Conservation (phyloP, 2,797 vertebrate genomes). For the Lophura swinhoii region DNA sequence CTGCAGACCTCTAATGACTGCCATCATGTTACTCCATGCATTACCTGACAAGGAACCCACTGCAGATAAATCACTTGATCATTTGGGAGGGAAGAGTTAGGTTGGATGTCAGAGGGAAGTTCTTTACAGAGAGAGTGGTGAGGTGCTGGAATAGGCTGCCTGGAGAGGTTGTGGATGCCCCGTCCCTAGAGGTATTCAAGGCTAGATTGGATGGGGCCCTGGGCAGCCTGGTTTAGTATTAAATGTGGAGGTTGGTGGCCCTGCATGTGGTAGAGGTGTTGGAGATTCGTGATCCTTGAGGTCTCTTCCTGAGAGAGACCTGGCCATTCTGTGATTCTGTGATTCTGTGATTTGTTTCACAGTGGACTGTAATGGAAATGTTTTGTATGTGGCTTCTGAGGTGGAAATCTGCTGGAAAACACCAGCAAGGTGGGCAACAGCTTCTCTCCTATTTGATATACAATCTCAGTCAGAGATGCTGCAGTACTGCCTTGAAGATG, state of each 20-base stretch:
- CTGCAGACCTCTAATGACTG: background rate
- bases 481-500: background rate
- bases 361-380: background rate
- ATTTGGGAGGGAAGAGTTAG: background rate
- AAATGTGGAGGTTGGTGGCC: no score
- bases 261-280: no score
- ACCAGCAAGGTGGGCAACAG: background rate
- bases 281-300: no score
- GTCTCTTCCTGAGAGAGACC: no score
- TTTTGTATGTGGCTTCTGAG: background rate
- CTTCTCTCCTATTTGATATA: background rate
- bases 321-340: no score
- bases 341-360: background rate
- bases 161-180: no score
- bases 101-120: no score
- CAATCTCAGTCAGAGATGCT: background rate
- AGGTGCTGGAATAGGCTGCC: no score
- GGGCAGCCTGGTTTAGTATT: no score
- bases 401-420: background rate
- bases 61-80: background rate
- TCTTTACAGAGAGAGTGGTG: no score
- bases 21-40: accelerated
- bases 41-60: background rate
- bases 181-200: no score
- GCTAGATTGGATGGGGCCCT: no score